Evolutionary conservation across 2,113 vertebrate genomes (phyloP), one percentile per base, ranked within the genome.

Genomic region (Percopsis transmontana): DNA sequence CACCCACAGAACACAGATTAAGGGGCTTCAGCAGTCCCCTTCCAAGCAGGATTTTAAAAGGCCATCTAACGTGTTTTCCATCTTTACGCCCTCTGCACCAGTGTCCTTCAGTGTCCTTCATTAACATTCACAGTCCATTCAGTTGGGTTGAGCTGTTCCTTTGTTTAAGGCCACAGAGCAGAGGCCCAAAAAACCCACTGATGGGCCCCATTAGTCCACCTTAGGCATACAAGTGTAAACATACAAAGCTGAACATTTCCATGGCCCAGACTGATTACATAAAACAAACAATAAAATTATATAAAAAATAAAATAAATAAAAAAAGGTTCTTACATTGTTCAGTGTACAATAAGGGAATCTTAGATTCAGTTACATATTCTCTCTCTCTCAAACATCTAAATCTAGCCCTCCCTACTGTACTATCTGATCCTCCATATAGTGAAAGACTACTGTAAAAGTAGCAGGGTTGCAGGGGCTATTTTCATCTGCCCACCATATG

Each of bases 391-490:
- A 23, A 54, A 7, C 20, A 20, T 59, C 76, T 3, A 23, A 48
- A 16, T 38, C 24, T 23, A 9, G 21, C 7, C 5, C 15, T 45
- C n/a, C 23, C 15, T 21, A 52, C 56, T 62, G 68, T 79, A 73
- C 38, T 16, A 21, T 61, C 41, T 55, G 23, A 21, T 63, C 62
- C 39, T 63, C 18, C 6, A n/a, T 52, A 82, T 78, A 84, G 81
- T 80, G 74, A 59, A 66, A 62, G 65, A 82, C 60, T 33, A 52
- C 76, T 65, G 60, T 45, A 66, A 20, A 73, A 64, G 57, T 40
- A 59, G 83, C 76, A n/a, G 56, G 86, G 69, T 90, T 87, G 87
- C 87, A 76, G 42, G 39, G 64, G 70, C 87, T 87, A 90, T 91
- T 90, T 91, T 85, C 79, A 89, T 72, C 74, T 62, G 45, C 50